Evolutionary conservation across 1,140 invertebrate species (phyloP), one percentile per base, ranked within the genome.

Genomic region (Eufriesea mexicana): DNA sequence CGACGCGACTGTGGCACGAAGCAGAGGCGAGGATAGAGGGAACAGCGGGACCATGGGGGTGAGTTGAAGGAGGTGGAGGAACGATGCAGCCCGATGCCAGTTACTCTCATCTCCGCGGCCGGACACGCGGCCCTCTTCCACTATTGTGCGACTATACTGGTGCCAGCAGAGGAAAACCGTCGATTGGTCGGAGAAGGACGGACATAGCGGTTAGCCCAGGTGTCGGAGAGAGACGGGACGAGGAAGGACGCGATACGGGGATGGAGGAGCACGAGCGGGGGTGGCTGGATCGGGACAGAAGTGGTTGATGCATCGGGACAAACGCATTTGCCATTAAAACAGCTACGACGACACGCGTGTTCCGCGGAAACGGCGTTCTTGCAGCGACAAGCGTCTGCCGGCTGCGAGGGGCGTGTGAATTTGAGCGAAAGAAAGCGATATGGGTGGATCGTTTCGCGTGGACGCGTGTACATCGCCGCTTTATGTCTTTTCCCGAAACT

Each of bases 291-390:
- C 87, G 72, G 85, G 73, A 88, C 82, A 86, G 84, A 88, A 89
- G 89, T 88, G 87, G 78, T 88, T 89, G 89, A 90, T 89, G 89
- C 87, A 89, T 90, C 70, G 90, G 90, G 84, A 89, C 88, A 90
- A 90, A 91, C 86, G 89, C 89, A 90, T 91, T 90, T 86, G 85
- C 89, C 90, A 89, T 89, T 91, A 90, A 90, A 90, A 90, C 89
- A 86, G 89, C 74, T 86, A 79, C 79, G 87, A 81, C 87, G 83
- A 66, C 67, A 67, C 80, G 83, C 66, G 83, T 83, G 85, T 79
- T 86, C 67, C 83, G 72, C 59, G 86, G 67, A 76, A 84, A 75
- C 72, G 67, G 55, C 54, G 54, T 84, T 79, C 85, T 79, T 79
- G 54, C 70, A 62, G 70, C 55, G 78, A 55, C 67, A 77, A 76